Conservation (phyloP, 37 sponge, comb jelly and placozoan genomes). For the Haliclona indistincta region DNA sequence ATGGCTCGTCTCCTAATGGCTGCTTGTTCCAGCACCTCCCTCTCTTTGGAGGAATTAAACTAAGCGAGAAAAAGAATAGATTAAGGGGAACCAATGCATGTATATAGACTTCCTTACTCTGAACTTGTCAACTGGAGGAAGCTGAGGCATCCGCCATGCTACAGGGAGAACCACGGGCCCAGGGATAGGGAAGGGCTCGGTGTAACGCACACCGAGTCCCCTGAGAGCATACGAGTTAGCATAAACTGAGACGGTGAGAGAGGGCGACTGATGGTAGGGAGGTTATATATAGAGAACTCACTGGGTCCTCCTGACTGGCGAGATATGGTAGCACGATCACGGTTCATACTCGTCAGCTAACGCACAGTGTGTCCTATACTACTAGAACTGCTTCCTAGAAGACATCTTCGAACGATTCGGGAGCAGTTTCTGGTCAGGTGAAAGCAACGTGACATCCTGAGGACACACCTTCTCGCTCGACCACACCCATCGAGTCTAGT, state of each 20-base stretch:
- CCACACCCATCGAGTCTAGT: too few relatives aligned
- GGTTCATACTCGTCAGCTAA: too few relatives aligned
- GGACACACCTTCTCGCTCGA: too few relatives aligned
- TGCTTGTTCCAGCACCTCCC: constrained; percentile 41
- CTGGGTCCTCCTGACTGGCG: not conserved
- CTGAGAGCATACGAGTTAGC: constrained; percentile 36
- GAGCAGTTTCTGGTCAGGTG: too few relatives aligned
- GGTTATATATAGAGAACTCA: not conserved
- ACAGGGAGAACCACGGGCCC: constrained; percentile 19
- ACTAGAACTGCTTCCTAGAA: too few relatives aligned
- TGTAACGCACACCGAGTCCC: constrained; percentile 36
- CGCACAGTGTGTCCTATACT: too few relatives aligned
- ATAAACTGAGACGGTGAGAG: constrained; percentile 19
- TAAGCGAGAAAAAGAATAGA: constrained; percentile 4
- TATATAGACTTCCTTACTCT: constrained; percentile 21
- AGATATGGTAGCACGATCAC: too few relatives aligned
- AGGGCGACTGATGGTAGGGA: too few relatives aligned
- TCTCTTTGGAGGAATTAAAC: constrained; percentile 52
- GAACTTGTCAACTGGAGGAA: constrained; percentile 22
- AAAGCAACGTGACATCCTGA: too few relatives aligned
- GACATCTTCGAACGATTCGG: too few relatives aligned
- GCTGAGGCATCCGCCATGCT: constrained; percentile 18
- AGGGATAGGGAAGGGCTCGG: constrained; percentile 28
- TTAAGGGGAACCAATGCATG: not conserved
- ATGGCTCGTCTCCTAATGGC: constrained; percentile 16